Evolutionary conservation across 2,113 vertebrate species (phyloP).

Genomic region (Charina bottae): DNA sequence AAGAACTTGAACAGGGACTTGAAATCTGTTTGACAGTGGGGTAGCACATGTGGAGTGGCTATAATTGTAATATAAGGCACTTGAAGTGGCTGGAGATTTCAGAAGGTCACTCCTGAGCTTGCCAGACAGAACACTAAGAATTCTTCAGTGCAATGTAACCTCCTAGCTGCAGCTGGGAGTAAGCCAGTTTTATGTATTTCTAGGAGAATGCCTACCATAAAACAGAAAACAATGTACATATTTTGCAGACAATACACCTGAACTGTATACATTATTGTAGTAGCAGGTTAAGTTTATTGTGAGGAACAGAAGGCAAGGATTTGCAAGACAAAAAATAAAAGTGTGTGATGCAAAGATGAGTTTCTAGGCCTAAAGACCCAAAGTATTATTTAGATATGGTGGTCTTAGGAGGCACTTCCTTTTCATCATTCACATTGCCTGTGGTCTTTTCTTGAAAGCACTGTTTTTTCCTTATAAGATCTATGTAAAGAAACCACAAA

Average conservation of each 20-base stretch:
- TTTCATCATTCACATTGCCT: background rate
- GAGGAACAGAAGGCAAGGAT: background rate
- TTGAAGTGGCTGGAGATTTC: constrained; percentile 17
- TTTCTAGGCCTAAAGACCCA: background rate
- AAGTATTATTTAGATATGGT: background rate
- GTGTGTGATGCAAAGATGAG: background rate
- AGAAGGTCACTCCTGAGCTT: constrained; percentile 7
- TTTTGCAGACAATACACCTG: background rate
- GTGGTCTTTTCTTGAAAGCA: background rate
- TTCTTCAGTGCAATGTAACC: background rate
- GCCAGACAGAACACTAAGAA: background rate
- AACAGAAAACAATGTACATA: background rate
- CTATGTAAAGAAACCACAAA: background rate
- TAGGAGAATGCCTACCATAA: background rate
- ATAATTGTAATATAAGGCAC: constrained; percentile 15
- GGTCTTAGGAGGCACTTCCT: background rate
- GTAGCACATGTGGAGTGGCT: background rate
- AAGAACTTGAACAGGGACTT: background rate
- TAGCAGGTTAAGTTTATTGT: background rate
- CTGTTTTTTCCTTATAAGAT: background rate
- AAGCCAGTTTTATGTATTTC: background rate
- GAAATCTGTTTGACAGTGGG: constrained; percentile 6
- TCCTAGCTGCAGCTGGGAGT: background rate
- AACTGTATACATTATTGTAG: background rate
- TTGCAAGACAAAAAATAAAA: background rate